Evolutionary conservation across 2,888 invertebrate genomes (phyloP), one percentile per base, ranked within the genome.

Genomic region (Pollenia amentaria): DNA sequence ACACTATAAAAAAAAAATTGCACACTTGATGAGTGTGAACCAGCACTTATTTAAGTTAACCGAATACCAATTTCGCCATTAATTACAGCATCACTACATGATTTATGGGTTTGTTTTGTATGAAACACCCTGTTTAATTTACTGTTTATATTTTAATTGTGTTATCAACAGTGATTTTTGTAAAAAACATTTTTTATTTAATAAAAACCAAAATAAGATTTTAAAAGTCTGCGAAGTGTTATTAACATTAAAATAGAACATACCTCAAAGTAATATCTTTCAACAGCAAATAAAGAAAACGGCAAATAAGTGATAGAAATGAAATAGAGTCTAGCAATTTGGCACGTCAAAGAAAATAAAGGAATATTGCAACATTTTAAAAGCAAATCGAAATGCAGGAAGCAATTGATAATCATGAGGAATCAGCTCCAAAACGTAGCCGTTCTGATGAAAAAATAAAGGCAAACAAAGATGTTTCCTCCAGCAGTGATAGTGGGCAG

Each of bases 401-500:
- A 51, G 46, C 40, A 7, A 14, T 4, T 10, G 70, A 70, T 29
- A 64, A 21, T 76, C 64, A 29, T 18, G 83, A 79, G 3, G 83
- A 80, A 53, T 80, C 76, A 6, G 57, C 77, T 38, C 69, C 80
- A n/a, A 87, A 84, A 81, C 77, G 84, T 12, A 77, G 76, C 48
- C 84, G 84, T 62, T 87, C 80, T 16, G 42, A 44, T 14, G 80
- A 73, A 16, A 72, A 87, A 21, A 79, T 62, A 3, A 62, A 72
- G 8, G 42, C 16, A 12, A 48, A 44, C 18, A 84, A 84, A 16
- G 77, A 84, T n/a, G 46, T 48, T 14, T 72, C 53, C 8, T 64
- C 67, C 18, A 77, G 84, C 12, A 60, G 83, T 12, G 83, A 83
- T 64, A 84, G 77, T 69, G 84, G 84, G 0, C 76, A 81, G 9